These are phyloP conservation scores for Trachelus tabidus DNA, from an alignment of 2,888 invertebrate species.

Conservation along the genomic window DNA sequence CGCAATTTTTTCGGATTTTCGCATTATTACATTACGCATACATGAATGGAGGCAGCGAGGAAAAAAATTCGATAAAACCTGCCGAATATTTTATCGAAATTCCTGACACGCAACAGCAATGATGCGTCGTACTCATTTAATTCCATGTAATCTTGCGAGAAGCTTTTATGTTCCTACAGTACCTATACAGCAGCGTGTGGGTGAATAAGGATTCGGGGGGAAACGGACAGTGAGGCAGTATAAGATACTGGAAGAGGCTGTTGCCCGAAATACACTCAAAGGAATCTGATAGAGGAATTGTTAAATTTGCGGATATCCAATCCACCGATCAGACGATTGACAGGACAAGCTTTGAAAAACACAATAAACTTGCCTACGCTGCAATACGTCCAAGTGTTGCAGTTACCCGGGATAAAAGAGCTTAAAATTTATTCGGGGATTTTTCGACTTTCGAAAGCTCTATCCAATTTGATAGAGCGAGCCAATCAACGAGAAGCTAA, in stretches of 20 bases:
- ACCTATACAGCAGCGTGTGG: background rate
- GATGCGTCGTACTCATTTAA: conserved; percentile 30
- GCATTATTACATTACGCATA: conserved; percentile 6
- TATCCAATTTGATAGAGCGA: background rate
- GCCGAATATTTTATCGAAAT: background rate
- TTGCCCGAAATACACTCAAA: too few species aligned
- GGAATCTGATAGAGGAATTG: too few species aligned
- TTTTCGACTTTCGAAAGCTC: background rate
- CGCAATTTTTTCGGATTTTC: background rate
- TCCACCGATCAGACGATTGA: too few species aligned
- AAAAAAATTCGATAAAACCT: background rate
- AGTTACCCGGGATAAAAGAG: background rate
- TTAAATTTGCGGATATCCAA: too few species aligned
- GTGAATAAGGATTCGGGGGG: background rate
- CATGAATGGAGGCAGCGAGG: background rate
- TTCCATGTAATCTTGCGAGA: conserved; percentile 34
- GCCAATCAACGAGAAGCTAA: background rate
- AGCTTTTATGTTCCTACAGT: conserved; percentile 17
- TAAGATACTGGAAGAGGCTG: background rate
- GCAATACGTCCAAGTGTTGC: too few species aligned
- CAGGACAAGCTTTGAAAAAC: too few species aligned
- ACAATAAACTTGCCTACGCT: too few species aligned
- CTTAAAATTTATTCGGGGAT: background rate
- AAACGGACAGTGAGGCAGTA: background rate
- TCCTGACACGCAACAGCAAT: background rate